A percentile compares a stretch with the other conserved stretches of the same genome.
phyloP scores from a whole-genome alignment of 2,888 invertebrate genomes.

The Oxystoma pomonae region DNA sequence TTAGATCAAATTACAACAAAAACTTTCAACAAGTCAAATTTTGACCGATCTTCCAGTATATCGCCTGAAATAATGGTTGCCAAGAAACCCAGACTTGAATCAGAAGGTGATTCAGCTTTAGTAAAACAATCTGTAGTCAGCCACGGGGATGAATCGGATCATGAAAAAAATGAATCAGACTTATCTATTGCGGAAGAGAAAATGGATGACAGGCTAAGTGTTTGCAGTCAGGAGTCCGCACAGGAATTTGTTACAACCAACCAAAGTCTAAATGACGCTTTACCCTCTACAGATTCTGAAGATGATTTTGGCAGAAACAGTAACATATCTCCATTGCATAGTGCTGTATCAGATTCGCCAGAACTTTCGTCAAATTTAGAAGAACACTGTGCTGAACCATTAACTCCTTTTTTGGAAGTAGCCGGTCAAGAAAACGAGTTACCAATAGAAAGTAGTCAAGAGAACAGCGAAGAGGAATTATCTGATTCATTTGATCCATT shows the following conservation, averaged over 20 bases:
- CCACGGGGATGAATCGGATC: no score
- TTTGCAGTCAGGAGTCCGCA: no score
- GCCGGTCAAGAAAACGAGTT: no score
- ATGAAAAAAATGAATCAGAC: no score
- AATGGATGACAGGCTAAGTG: no score
- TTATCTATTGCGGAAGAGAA: no score
- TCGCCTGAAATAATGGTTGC: background rate
- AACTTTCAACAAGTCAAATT: background rate
- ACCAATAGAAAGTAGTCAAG: background rate
- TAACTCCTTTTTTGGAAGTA: no score
- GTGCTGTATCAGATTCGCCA: background rate
- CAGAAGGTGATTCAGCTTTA: no score
- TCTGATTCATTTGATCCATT: background rate
- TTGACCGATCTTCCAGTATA: background rate
- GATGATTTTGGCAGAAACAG: background rate
- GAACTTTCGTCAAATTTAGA: background rate
- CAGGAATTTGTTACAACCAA: no score
- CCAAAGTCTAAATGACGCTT: background rate
- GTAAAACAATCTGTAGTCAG: no score
- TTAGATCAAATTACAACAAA: background rate
- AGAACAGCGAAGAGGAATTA: background rate
- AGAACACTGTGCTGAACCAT: background rate
- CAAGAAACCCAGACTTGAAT: background rate
- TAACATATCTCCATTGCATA: background rate
- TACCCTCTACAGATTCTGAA: background rate